Evolutionary conservation across 2,797 vertebrate genomes (phyloP), one percentile per base, ranked within the genome.

Genomic region (Anniella stebbinsi): DNA sequence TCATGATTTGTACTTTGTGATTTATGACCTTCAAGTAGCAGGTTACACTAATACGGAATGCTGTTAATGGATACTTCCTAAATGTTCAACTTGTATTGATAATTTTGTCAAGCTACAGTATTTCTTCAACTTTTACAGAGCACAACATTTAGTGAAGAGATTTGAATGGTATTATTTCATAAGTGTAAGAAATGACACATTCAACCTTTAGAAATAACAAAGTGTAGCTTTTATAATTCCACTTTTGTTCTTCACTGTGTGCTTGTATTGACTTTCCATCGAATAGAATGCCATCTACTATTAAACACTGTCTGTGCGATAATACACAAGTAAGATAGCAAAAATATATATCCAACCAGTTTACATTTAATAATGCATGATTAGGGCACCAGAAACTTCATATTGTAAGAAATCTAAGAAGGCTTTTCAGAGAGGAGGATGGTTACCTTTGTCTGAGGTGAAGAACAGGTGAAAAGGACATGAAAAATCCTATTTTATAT

Each of bases 341-440:
- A 69, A 67, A 69, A 84, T 45, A 84, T 84, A 69, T 12, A 84
- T 4, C 28, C 51, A 75, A 7, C 81, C 2, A 0, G 80, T 77
- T 91, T 92, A 75, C 85, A 84, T 81, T 38, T 84, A 45, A 13
- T 87, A 88, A 84, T 91, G 86, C 75, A 84, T 77, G 54, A 81
- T 80, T 66, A 66, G 36, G 23, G 11, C 23, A 66, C 60, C 28
- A 66, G 12, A 45, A 84, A 84, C 30, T 48, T 69, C 30, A 70
- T 84, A 21, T 21, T 69, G 89, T 90, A 90, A 88, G 93, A 89
- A 90, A 89, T 87, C 86, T 51, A 70, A 41, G 21, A 85, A 73
- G 23, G 0, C 63, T 45, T 63, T 87, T 90, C 93, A 93, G 87
- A 94, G 92, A 94, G 93, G 93, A 93, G 80, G 87, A 93, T 94